Conservation (phyloP, 2,888 invertebrate genomes). For the Griposia aprilina region DNA sequence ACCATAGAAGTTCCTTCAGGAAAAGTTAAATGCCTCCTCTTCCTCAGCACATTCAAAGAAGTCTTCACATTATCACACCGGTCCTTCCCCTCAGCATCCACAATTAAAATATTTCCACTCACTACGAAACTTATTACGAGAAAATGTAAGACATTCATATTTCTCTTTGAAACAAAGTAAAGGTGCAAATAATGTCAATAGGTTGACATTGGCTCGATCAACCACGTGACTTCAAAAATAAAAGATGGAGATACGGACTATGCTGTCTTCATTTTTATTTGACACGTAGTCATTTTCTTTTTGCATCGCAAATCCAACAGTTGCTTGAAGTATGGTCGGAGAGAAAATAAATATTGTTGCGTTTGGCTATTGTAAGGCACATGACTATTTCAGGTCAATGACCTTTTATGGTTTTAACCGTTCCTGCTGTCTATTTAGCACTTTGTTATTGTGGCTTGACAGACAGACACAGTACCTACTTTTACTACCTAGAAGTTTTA, state of each 20-base stretch:
- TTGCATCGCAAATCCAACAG: neutral
- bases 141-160: conserved; percentile 57
- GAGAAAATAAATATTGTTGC: conserved; percentile 31
- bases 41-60: conserved; percentile 75
- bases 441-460: conserved; percentile 16
- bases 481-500: neutral
- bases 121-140: conserved; percentile 61
- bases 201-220: conserved; percentile 6
- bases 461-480: neutral
- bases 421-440: conserved; percentile 43
- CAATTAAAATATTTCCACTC: conserved; percentile 46
- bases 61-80: conserved; percentile 83
- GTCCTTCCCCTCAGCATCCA: conserved; percentile 30
- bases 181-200: conserved; percentile 28
- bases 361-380: neutral
- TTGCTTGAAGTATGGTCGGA: conserved; percentile 5
- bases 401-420: conserved; percentile 13
- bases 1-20: conserved; percentile 80
- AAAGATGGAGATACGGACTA: conserved; percentile 34
- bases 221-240: conserved; percentile 37
- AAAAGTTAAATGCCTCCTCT: conserved; percentile 82
- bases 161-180: conserved; percentile 28
- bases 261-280: conserved; percentile 28
- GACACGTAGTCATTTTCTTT: neutral
- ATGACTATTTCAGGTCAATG: conserved; percentile 35